Percentiles rank a stretch among this genome's conserved stretches.
phyloP scores from a whole-genome alignment of 1,140 invertebrate species.

The Diorhabda elongata region DNA sequence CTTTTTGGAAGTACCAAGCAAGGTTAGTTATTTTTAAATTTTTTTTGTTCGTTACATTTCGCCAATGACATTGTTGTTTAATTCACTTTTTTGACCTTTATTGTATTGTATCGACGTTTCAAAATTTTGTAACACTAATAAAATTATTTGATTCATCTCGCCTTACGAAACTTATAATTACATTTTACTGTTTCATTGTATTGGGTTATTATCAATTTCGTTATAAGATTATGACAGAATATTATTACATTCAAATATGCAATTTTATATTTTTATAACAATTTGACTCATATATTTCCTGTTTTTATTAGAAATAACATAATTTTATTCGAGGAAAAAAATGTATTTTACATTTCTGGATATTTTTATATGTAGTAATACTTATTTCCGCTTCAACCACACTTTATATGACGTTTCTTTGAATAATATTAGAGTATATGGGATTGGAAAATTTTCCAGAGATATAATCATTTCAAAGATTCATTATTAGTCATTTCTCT shows the following conservation, averaged over 20 bases:
- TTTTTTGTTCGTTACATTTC: background rate
- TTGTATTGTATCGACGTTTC: background rate
- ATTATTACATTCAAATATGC: too few species aligned
- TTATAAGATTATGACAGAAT: too few species aligned
- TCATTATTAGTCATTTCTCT: background rate
- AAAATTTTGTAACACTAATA: background rate
- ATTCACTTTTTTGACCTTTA: constrained; percentile 18
- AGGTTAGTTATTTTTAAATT: constrained; percentile 6
- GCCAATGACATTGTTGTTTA: constrained; percentile 10
- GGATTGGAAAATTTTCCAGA: background rate
- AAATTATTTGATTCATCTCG: background rate
- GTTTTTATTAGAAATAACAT: too few species aligned
- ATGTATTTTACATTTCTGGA: too few species aligned
- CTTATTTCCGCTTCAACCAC: too few species aligned
- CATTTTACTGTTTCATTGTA: too few species aligned
- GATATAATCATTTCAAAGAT: background rate
- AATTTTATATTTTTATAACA: too few species aligned
- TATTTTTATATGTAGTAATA: too few species aligned
- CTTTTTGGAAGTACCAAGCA: constrained; percentile 9
- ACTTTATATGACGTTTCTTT: too few species aligned
- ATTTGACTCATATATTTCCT: too few species aligned
- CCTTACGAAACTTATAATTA: background rate
- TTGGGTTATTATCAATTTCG: too few species aligned
- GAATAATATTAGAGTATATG: constrained; percentile 1
- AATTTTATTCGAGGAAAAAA: too few species aligned